These are phyloP conservation scores for Lagocephalus sceleratus DNA, from an alignment of 2,797 vertebrate species.

Conservation along the genomic window DNA sequence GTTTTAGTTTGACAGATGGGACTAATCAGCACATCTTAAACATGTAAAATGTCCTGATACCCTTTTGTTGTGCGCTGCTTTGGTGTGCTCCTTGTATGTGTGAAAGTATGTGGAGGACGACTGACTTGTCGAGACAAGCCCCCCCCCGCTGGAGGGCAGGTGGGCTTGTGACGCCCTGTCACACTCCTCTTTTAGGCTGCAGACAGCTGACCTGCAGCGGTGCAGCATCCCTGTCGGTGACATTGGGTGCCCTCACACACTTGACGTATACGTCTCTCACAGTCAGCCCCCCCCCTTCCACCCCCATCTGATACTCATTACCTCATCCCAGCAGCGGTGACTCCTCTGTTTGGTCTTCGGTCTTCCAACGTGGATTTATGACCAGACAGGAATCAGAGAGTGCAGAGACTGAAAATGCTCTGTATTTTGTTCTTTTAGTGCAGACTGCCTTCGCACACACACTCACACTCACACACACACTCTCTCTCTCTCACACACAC, in stretches of 20 bases:
- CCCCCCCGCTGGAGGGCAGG: neutral
- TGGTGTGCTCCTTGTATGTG: neutral
- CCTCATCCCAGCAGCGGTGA: neutral
- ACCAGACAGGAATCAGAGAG: constrained; percentile 9
- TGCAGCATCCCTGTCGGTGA: constrained; percentile 25
- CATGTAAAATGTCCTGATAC: neutral
- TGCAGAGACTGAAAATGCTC: neutral
- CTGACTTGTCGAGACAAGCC: constrained; percentile 4
- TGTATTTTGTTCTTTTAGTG: constrained; percentile 1
- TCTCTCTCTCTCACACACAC: too few relatives aligned
- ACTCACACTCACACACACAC: too few relatives aligned
- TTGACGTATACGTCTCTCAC: neutral
- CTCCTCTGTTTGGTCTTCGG: constrained; percentile 7
- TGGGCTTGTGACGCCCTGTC: constrained; percentile 16
- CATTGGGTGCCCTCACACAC: neutral
- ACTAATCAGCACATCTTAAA: too few relatives aligned
- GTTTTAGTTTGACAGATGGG: neutral
- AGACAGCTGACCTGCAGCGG: constrained; percentile 9
- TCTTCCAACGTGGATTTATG: neutral
- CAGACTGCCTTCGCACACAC: too few relatives aligned
- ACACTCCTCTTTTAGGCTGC: constrained; percentile 14
- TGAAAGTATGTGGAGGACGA: neutral
- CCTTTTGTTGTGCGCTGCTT: neutral
- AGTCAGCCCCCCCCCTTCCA: constrained; percentile 2
- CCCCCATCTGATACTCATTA: constrained; percentile 31